Percentiles rank a stretch among this genome's conserved stretches.
phyloP scores from a whole-genome alignment of 1,140 invertebrate genomes.

The Laodelphax striatellus region DNA sequence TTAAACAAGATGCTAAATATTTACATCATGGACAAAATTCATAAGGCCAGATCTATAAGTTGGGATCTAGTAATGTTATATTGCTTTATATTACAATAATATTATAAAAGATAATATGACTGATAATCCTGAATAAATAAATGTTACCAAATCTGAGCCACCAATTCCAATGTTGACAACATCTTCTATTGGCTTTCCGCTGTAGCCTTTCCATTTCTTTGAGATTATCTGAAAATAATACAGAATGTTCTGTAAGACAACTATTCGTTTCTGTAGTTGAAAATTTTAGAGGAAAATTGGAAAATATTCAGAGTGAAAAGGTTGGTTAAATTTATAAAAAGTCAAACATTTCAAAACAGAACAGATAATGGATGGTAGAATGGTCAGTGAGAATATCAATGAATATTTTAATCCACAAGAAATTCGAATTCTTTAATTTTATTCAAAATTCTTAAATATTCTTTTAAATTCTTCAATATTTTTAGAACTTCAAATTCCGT shows the following conservation, averaged over 20 bases:
- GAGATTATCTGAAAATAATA: conserved; percentile 40
- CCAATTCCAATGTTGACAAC: conserved; percentile 99
- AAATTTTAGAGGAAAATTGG: background rate
- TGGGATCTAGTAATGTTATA: no score
- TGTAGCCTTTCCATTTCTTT: conserved; percentile 76
- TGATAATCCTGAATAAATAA: no score
- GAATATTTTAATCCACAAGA: no score
- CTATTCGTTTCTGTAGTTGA: no score
- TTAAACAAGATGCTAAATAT: no score
- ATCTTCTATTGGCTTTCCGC: conserved; percentile 91
- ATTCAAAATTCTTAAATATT: no score
- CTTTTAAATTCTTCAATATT: background rate
- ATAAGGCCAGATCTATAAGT: no score
- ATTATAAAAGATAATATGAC: no score
- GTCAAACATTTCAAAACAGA: background rate
- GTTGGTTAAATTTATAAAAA: background rate
- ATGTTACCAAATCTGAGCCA: conserved; percentile 81
- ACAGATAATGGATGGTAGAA: background rate
- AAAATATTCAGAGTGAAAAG: no score
- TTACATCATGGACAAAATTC: no score
- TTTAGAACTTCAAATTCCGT: background rate
- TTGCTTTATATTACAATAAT: no score
- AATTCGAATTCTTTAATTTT: no score
- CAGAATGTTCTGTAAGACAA: background rate
- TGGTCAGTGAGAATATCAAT: background rate